These are phyloP conservation scores for Cyprinodon variegatus DNA, from an alignment of 2,113 vertebrate genomes.

Conservation along the genomic window DNA sequence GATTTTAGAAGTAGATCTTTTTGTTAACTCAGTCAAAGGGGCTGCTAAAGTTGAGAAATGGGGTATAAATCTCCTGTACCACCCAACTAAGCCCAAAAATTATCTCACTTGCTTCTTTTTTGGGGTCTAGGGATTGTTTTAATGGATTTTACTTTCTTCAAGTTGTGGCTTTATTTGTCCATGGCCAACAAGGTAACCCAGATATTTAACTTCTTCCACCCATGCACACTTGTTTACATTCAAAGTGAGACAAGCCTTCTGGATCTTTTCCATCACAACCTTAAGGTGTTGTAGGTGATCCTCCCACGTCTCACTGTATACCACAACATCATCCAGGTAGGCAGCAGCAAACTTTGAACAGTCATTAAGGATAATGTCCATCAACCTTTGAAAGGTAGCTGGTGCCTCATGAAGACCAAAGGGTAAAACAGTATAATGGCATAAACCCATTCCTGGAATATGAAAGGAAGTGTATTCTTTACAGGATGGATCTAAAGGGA, in stretches of 20 bases:
- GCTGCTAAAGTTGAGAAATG: background rate
- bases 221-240: background rate
- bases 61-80: background rate
- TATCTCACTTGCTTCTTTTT: background rate
- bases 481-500: background rate
- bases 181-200: background rate
- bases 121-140: rapidly evolving
- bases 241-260: background rate
- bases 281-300: slow-evolving; percentile 6
- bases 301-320: background rate
- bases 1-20: too few species aligned
- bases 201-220: background rate
- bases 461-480: rapidly evolving
- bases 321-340: too few species aligned
- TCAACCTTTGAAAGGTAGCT: too few species aligned
- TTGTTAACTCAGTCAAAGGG: background rate
- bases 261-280: background rate
- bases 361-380: too few species aligned
- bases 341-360: too few species aligned
- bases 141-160: background rate
- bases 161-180: too few species aligned
- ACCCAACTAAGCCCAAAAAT: background rate
- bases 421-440: background rate
- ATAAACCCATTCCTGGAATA: slow-evolving; percentile 3
- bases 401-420: too few species aligned